Conservation (phyloP, 2,113 vertebrate genomes). For the Morone chrysops region DNA sequence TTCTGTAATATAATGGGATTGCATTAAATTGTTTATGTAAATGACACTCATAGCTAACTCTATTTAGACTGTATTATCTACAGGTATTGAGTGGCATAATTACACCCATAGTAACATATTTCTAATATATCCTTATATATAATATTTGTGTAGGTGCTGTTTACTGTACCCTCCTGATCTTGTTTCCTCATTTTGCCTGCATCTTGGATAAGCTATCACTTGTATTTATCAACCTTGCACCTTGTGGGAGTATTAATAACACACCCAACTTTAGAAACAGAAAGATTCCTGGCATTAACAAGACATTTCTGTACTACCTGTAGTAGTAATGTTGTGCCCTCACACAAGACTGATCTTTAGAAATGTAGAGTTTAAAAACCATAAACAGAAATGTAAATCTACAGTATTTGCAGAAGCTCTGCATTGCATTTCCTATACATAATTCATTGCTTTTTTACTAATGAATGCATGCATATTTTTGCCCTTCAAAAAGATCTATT, state of each 20-base stretch:
- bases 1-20: neutral
- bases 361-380: neutral
- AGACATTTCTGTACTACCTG: neutral
- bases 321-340: too few relatives aligned
- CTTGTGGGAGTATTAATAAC: neutral
- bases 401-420: constrained; percentile 6
- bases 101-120: neutral
- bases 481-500: constrained; percentile 2
- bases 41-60: neutral
- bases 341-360: neutral
- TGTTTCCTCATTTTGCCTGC: neutral
- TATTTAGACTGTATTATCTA: neutral
- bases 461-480: constrained; percentile 14
- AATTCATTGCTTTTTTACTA: neutral
- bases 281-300: neutral
- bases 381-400: constrained; percentile 2
- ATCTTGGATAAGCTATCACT: neutral
- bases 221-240: neutral
- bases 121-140: neutral
- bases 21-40: neutral
- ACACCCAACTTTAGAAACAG: neutral
- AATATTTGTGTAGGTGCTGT: neutral
- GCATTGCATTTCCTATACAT: neutral
- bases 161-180: neutral
- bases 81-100: neutral